These are phyloP conservation scores for Corythaeola cristata DNA, from an alignment of 2,113 vertebrate genomes.

Conservation along the genomic window DNA sequence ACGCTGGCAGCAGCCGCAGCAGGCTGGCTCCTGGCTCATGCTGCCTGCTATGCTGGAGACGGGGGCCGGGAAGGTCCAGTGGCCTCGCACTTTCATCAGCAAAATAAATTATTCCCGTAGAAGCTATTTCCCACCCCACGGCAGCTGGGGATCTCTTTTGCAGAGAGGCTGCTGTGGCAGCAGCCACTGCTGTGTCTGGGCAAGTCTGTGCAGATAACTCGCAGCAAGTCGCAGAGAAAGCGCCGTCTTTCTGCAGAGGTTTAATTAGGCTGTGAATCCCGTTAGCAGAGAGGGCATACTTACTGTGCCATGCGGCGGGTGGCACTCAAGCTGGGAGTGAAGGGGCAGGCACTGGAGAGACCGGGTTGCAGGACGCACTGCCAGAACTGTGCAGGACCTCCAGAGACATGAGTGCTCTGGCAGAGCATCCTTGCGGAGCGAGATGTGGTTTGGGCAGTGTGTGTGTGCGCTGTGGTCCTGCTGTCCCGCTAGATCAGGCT, in stretches of 20 bases:
- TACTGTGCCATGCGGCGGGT: background rate
- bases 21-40: background rate
- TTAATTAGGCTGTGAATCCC: constrained; percentile 22
- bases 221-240: background rate
- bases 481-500: background rate
- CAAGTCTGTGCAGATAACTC: background rate
- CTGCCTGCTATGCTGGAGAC: background rate
- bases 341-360: background rate
- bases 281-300: background rate
- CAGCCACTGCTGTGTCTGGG: background rate
- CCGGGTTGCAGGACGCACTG: rapidly evolving
- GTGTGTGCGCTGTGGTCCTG: background rate
- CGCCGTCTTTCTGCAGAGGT: background rate
- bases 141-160: background rate
- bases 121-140: background rate
- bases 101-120: background rate
- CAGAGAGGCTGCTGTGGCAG: background rate
- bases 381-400: background rate
- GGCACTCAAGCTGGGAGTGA: background rate
- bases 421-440: background rate
- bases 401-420: background rate
- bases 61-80: background rate
- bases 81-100: background rate
- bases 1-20: background rate
- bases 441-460: background rate